Evolutionary conservation across 2,888 invertebrate genomes (phyloP).

Genomic region (Noctuana brunneofusca): DNA sequence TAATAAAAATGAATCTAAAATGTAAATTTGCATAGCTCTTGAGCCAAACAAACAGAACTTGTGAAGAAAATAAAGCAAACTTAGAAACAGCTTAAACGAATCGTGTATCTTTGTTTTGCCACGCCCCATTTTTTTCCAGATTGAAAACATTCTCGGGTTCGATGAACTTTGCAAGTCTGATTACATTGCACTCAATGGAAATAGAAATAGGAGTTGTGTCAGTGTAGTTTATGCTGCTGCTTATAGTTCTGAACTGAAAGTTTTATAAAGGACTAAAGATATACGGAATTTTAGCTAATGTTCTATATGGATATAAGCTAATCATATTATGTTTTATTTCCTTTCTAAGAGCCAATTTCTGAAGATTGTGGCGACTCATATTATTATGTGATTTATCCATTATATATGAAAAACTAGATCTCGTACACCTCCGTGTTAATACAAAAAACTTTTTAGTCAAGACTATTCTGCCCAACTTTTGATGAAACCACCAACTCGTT

Average conservation of each 20-base stretch:
- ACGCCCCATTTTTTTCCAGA: slow-evolving; percentile 14
- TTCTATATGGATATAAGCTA: too few species aligned
- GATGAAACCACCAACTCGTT: slow-evolving; percentile 21
- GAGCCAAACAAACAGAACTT: too few species aligned
- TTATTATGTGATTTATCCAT: too few species aligned
- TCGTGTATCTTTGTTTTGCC: slow-evolving; percentile 1
- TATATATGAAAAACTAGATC: too few species aligned
- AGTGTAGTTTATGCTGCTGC: not conserved
- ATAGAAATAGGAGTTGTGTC: slow-evolving; percentile 12
- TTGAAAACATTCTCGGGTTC: slow-evolving; percentile 22
- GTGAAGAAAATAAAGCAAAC: not conserved
- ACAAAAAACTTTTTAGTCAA: not conserved
- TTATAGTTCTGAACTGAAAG: too few species aligned
- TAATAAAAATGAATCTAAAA: too few species aligned
- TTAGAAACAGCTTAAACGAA: not conserved
- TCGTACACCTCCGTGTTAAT: not conserved
- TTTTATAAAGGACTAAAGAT: too few species aligned
- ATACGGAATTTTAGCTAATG: too few species aligned
- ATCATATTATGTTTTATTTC: too few species aligned
- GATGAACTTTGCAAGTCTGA: slow-evolving; percentile 18
- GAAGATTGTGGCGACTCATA: too few species aligned
- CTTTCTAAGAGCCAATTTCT: too few species aligned
- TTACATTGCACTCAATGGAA: slow-evolving; percentile 20
- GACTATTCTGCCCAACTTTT: slow-evolving; percentile 12
- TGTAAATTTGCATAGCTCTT: too few species aligned